Conservation (phyloP, 1,140 invertebrate species). For the Drosophila setifemur region DNA sequence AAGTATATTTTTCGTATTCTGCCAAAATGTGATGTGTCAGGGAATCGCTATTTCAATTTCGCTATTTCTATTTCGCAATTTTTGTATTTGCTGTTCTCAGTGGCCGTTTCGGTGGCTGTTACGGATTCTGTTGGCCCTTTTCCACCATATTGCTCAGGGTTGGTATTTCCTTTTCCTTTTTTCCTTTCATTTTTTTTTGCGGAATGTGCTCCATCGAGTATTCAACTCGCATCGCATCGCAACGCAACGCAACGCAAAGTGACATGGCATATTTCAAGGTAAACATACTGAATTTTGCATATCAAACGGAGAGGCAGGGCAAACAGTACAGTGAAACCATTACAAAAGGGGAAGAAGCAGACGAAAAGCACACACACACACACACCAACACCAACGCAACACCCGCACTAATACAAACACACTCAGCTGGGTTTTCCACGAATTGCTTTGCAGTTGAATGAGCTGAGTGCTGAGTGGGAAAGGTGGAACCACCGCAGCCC, state of each 20-base stretch:
- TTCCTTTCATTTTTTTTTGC: background rate
- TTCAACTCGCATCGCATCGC: constrained; percentile 52
- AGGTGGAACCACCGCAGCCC: background rate
- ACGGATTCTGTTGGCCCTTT: background rate
- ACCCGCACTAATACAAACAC: background rate
- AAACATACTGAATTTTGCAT: constrained; percentile 71
- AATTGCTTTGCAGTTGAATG: constrained; percentile 56
- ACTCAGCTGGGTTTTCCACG: constrained; percentile 39
- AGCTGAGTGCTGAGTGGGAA: constrained; percentile 32
- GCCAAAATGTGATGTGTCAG: background rate
- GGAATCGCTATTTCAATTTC: background rate
- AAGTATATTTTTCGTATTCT: constrained; percentile 28
- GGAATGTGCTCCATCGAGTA: constrained; percentile 41
- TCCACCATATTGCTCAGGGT: background rate
- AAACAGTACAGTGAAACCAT: too few relatives aligned
- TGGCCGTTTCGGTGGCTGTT: background rate
- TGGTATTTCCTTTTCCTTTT: background rate
- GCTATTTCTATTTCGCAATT: background rate
- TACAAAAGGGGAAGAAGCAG: constrained; percentile 6
- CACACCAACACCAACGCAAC: too few relatives aligned
- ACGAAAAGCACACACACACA: constrained; percentile 5
- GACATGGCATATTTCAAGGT: constrained; percentile 79
- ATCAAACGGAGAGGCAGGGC: constrained; percentile 41
- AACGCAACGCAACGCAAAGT: too few relatives aligned
- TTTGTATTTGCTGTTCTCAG: background rate